Conservation (phyloP, 2,113 vertebrate species). For the Gymnorhina tibicen region DNA sequence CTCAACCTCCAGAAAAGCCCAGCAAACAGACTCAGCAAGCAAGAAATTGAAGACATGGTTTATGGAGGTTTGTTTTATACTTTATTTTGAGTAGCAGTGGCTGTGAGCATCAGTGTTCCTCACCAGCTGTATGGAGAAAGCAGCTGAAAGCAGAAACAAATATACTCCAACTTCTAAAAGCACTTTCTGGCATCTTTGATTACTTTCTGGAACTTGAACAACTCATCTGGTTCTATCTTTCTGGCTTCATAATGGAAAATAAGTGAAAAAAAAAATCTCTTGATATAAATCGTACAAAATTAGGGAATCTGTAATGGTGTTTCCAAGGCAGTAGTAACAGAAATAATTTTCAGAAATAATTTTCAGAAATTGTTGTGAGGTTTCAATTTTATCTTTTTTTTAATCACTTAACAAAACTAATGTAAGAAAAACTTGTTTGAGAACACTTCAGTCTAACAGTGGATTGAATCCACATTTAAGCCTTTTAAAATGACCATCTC, state of each 20-base stretch:
- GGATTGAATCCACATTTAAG: not conserved
- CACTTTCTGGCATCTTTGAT: not conserved
- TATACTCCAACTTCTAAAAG: not conserved
- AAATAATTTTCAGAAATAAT: not conserved
- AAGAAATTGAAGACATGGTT: not conserved
- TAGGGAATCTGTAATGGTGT: not conserved
- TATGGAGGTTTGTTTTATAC: rapidly evolving
- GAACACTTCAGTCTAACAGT: not conserved
- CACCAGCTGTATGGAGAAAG: not conserved
- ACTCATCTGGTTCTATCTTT: not conserved
- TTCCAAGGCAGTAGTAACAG: not conserved
- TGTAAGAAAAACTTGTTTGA: not conserved
- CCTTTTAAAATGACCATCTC: not conserved
- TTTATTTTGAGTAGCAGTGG: not conserved
- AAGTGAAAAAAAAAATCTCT: not conserved
- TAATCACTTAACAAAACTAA: not conserved
- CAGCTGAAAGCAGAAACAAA: not conserved
- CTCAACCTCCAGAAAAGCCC: not conserved
- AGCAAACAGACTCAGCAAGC: not conserved
- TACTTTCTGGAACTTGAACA: not conserved
- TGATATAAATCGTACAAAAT: not conserved
- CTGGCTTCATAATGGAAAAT: not conserved
- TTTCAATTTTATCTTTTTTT: not conserved
- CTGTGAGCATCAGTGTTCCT: rapidly evolving
- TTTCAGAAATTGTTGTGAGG: not conserved